These are phyloP conservation scores for Pitta sordida DNA, from an alignment of 2,113 vertebrate species.

Conservation along the genomic window DNA sequence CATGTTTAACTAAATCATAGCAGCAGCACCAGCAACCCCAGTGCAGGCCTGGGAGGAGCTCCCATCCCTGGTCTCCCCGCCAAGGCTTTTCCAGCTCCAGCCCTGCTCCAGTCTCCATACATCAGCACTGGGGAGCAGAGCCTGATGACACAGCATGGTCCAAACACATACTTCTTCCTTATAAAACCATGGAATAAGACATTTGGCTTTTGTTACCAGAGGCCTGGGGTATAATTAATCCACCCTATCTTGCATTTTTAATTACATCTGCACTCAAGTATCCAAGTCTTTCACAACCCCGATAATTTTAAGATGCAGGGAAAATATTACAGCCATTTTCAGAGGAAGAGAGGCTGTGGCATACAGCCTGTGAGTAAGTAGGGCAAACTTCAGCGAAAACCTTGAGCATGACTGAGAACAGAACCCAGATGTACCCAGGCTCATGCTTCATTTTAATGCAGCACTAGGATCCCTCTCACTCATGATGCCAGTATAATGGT, in stretches of 20 bases:
- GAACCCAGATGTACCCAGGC: conserved; percentile 36
- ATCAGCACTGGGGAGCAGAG: not conserved
- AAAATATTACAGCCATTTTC: not conserved
- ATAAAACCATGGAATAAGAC: not conserved
- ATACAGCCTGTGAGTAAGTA: not conserved
- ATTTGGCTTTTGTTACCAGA: conserved; percentile 19
- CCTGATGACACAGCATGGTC: not conserved
- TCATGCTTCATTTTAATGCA: conserved; percentile 27
- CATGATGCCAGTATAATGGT: conserved; percentile 59
- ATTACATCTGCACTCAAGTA: conserved; percentile 10
- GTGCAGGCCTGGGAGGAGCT: not conserved
- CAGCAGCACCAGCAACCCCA: not conserved
- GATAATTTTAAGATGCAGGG: not conserved
- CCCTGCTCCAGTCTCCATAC: not conserved
- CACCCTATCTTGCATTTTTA: conserved; percentile 20
- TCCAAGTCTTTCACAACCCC: conserved; percentile 8
- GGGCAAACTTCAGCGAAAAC: conserved; percentile 25
- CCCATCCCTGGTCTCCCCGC: fast-evolving
- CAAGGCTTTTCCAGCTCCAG: not conserved
- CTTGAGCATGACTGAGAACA: not conserved
- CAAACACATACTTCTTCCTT: conserved; percentile 24
- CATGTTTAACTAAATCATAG: not conserved
- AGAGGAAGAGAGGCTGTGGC: not conserved
- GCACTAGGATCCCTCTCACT: not conserved
- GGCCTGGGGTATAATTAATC: conserved; percentile 12